These are phyloP conservation scores for Frieseomelitta varia DNA, from an alignment of 1,140 invertebrate genomes.

Conservation along the genomic window DNA sequence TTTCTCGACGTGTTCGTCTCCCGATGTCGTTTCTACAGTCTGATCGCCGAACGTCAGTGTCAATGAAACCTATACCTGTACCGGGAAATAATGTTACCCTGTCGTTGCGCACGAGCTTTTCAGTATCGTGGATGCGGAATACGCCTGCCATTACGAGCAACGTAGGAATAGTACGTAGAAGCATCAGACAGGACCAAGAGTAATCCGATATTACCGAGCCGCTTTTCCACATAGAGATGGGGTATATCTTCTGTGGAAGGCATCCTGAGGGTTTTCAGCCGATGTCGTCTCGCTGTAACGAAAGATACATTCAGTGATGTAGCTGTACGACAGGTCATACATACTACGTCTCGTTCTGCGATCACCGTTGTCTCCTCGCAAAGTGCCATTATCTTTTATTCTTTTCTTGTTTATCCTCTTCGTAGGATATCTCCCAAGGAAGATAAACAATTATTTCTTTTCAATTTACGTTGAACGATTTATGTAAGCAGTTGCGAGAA, in stretches of 20 bases:
- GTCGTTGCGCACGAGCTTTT: constrained; percentile 40
- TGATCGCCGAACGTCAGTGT: constrained; percentile 49
- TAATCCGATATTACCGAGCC: constrained; percentile 78
- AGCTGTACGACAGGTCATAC: constrained; percentile 30
- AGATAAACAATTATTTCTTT: neutral
- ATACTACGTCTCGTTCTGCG: neutral
- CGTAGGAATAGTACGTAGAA: constrained; percentile 52
- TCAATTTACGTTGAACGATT: neutral
- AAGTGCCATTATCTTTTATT: neutral
- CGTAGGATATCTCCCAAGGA: neutral
- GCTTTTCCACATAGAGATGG: constrained; percentile 63
- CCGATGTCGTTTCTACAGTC: constrained; percentile 9
- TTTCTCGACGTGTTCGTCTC: neutral
- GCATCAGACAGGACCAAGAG: constrained; percentile 62
- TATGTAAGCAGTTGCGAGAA: neutral
- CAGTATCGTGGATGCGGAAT: constrained; percentile 37
- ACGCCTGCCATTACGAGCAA: constrained; percentile 51
- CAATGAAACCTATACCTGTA: constrained; percentile 69
- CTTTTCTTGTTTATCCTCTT: neutral
- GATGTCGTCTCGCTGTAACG: constrained; percentile 52
- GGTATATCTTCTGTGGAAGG: constrained; percentile 52
- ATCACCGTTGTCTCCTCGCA: constrained; percentile 4
- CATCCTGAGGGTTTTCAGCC: constrained; percentile 59
- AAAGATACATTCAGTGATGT: constrained; percentile 44
- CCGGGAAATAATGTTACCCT: constrained; percentile 72